Conservation (phyloP, 2,113 vertebrate genomes). For the Climacteris rufus region DNA sequence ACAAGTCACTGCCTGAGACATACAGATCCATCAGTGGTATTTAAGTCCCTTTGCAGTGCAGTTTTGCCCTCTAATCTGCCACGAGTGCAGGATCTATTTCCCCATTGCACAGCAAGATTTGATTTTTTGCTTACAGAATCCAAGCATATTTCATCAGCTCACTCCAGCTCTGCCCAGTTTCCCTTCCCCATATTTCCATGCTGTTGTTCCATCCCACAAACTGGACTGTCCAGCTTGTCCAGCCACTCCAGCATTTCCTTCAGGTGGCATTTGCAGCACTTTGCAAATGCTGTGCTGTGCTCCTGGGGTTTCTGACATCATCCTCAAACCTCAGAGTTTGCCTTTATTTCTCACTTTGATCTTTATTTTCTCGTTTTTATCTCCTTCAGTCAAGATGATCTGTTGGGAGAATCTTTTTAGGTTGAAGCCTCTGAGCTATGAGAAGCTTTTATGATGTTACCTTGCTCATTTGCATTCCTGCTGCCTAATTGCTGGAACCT, state of each 20-base stretch:
- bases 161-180: background rate
- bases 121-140: background rate
- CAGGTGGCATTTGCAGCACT: background rate
- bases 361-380: background rate
- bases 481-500: background rate
- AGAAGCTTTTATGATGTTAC: background rate
- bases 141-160: background rate
- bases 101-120: background rate
- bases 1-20: background rate
- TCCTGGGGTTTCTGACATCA: background rate
- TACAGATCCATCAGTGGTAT: rapidly evolving
- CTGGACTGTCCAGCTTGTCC: background rate
- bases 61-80: background rate
- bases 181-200: background rate
- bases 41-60: background rate
- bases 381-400: background rate
- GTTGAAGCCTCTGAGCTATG: background rate
- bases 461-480: background rate
- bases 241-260: background rate
- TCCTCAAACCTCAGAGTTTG: background rate
- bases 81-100: background rate
- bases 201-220: background rate
- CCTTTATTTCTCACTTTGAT: background rate
- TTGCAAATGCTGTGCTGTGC: background rate
- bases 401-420: background rate